Conservation (phyloP, 2,888 invertebrate genomes). For the Dascillus cervinus region DNA sequence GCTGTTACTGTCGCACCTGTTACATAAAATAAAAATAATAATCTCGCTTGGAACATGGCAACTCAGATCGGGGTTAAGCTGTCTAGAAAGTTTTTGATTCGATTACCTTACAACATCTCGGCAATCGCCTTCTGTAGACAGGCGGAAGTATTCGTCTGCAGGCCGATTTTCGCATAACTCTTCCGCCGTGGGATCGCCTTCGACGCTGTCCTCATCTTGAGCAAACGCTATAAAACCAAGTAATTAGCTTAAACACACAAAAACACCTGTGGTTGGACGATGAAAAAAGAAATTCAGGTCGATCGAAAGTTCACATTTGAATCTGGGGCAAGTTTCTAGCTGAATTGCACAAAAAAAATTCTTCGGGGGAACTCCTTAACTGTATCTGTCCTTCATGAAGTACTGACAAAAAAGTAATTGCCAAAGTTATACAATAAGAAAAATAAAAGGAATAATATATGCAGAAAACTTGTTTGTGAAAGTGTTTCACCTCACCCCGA, state of each 20-base stretch:
- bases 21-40: conserved; percentile 25
- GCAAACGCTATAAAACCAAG: conserved; percentile 47
- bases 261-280: conserved; percentile 2
- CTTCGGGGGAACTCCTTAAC: no score
- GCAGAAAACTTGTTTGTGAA: no score
- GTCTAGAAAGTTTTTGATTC: no score
- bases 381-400: no score
- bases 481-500: no score
- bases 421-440: no score
- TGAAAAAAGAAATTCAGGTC: conserved; percentile 25
- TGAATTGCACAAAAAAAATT: no score
- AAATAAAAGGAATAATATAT: no score
- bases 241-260: no score
- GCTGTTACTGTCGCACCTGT: conserved; percentile 86
- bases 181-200: conserved; percentile 61
- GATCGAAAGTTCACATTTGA: conserved; percentile 15
- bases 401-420: no score
- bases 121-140: conserved; percentile 78
- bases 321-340: conserved; percentile 18
- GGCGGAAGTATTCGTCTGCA: conserved; percentile 86
- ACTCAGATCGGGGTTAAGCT: no score
- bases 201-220: conserved; percentile 58
- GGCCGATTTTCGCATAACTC: conserved; percentile 82
- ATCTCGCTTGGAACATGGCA: background rate
- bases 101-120: conserved; percentile 83